phyloP scores from a whole-genome alignment of 2,888 invertebrate genomes.

The Drosophila nr. fundita region DNA sequence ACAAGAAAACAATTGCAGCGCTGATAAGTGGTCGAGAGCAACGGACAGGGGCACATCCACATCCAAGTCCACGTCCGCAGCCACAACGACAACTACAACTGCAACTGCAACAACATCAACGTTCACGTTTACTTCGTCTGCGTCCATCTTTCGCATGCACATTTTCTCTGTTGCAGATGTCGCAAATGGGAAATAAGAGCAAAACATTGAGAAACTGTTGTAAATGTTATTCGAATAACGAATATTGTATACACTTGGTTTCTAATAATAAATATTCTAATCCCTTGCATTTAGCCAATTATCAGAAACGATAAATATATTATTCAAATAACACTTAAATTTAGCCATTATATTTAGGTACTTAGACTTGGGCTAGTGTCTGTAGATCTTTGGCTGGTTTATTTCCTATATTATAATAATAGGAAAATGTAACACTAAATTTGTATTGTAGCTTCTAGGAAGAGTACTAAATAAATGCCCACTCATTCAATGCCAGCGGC shows the following conservation, averaged over 20 bases:
- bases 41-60: constrained; percentile 63
- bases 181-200: constrained; percentile 48
- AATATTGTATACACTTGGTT: constrained; percentile 26
- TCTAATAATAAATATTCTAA: neutral
- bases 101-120: neutral
- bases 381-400: neutral
- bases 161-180: constrained; percentile 41
- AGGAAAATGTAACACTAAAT: neutral
- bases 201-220: constrained; percentile 32
- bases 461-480: neutral
- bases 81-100: neutral
- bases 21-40: constrained; percentile 70
- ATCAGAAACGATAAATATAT: neutral
- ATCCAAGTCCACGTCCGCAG: constrained; percentile 29
- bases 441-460: neutral
- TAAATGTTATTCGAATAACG: neutral
- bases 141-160: constrained; percentile 30
- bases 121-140: neutral
- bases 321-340: neutral
- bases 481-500: neutral
- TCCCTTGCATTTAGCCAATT: neutral
- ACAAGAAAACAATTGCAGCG: constrained; percentile 77
- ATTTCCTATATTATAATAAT: neutral
- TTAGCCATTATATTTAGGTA: no score
- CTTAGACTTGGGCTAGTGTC: neutral